Base-by-base conservation (phyloP, 2,888 invertebrate genomes). In the Empis stercorea region DNA sequence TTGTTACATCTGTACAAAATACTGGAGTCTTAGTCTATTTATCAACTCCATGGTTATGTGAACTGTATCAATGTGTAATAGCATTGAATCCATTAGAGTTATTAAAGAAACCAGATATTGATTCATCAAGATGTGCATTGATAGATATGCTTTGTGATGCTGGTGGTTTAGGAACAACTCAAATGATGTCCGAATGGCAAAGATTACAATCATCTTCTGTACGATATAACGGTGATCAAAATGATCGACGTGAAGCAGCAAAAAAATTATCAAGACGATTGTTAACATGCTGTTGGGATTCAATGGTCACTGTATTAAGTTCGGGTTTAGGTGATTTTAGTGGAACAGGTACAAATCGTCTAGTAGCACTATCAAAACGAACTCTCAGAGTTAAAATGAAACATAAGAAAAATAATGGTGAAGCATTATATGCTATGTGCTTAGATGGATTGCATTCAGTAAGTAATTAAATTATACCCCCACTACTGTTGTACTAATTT, bases 21-120 rank as follows among this genome's bases (percentile, higher is more conserved):
- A 88, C 89, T 49, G 95, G 94, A 1, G 87, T 95, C 15, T 72
- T 95, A 23, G 87, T 96, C 7, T 96, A 93, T 62, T 74, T 95
- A 10, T 93, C 94, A 0, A 88, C 89, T 0, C 85, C 88, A 0
- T 96, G 95, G 95, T 76, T 96, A 3, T 80, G 88, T 32, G 93
- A 95, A 61, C 73, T 96, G 9, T 96, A 94, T 62, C 89, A 89
- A 58, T 87, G 85, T 61, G 81, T 93, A 2, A 71, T 92, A 5
- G 78, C 83, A 0, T 76, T 76, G 47, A 70, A 69, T 55, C 59
- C 68, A 2, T 49, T 70, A 45, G 66, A 66, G 34, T 54, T 59
- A 11, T 58, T 70, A 54, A 52, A 58, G 11, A 52, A 56, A 6
- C 62, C 62, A n/a, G 65, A 66, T 46, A 50, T 63, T 43, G 63